Conservation (phyloP, 2,113 vertebrate species). For the Ochotona curzoniae region DNA sequence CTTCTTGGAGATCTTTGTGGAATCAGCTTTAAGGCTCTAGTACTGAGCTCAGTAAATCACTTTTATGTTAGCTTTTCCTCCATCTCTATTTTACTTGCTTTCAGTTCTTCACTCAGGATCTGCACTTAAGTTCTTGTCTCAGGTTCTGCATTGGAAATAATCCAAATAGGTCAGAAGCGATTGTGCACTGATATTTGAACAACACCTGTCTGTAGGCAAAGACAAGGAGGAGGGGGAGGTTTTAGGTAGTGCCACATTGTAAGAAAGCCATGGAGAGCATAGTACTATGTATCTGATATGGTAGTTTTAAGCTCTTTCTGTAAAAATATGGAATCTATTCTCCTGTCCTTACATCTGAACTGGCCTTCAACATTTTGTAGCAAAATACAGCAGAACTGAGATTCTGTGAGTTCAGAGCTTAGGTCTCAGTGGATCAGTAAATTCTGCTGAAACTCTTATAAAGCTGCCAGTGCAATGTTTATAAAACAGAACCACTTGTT, state of each 20-base stretch:
- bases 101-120: constrained; percentile 31
- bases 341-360: background rate
- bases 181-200: constrained; percentile 28
- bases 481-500: background rate
- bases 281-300: background rate
- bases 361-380: constrained; percentile 13
- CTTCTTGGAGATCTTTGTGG: background rate
- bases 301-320: background rate
- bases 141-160: constrained; percentile 24
- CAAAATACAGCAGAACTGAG: constrained; percentile 21
- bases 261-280: background rate
- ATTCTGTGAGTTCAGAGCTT: background rate
- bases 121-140: constrained; percentile 10
- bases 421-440: background rate
- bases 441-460: constrained; percentile 6
- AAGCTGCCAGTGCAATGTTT: background rate
- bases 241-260: background rate
- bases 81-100: background rate
- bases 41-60: background rate
- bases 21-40: background rate
- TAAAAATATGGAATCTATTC: constrained; percentile 17
- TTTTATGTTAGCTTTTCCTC: constrained; percentile 6
- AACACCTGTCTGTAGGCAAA: background rate
- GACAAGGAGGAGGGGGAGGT: background rate
- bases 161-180: constrained; percentile 31